A percentile compares a stretch with the other conserved stretches of the same genome.
Conservation (phyloP, 2,113 vertebrate species). For the Numenius arquata region DNA sequence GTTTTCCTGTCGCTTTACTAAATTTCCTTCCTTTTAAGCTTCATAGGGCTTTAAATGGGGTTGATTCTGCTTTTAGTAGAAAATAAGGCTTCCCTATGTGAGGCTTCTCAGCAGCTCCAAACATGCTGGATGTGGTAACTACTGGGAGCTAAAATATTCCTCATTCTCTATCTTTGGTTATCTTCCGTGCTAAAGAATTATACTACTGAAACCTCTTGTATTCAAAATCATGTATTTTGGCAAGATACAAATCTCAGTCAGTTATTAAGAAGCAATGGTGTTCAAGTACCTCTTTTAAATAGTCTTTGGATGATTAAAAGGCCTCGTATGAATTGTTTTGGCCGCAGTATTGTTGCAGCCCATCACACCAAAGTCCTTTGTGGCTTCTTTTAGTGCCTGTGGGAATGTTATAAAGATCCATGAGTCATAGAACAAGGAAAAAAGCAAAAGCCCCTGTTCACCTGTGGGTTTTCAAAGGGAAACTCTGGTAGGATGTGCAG, state of each 20-base stretch:
- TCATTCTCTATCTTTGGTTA: background rate
- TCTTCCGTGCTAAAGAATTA: background rate
- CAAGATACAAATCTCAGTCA: background rate
- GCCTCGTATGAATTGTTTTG: background rate
- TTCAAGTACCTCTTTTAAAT: background rate
- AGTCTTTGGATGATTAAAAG: background rate
- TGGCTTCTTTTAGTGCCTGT: background rate
- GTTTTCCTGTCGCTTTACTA: fast-evolving
- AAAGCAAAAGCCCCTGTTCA: fast-evolving
- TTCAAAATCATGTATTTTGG: background rate
- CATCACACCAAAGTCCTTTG: background rate
- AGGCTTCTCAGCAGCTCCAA: background rate
- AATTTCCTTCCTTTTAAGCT: background rate
- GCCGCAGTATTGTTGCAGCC: background rate
- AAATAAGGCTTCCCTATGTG: background rate
- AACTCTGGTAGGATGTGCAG: background rate
- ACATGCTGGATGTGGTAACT: background rate
- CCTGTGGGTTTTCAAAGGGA: background rate
- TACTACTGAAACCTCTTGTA: background rate
- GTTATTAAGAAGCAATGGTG: background rate
- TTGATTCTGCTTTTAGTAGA: background rate
- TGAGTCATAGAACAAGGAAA: background rate
- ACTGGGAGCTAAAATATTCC: background rate
- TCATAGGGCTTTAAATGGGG: background rate
- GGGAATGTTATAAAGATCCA: background rate